Evolutionary conservation across 2,113 vertebrate genomes (phyloP).

Genomic region (Caranx melampygus): DNA sequence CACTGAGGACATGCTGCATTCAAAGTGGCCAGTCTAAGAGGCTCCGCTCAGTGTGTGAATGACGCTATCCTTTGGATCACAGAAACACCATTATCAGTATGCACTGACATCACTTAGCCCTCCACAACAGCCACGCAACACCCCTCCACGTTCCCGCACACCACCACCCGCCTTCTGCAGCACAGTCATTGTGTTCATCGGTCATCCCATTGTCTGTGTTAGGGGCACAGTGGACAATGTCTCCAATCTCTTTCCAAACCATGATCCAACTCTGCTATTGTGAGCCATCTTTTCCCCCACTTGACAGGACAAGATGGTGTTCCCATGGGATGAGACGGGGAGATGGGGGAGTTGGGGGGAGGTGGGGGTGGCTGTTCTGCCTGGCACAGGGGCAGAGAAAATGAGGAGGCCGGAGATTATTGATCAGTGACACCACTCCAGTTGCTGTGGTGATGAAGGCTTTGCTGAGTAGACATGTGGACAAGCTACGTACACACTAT

Average conservation of each 20-base stretch:
- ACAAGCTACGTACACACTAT: background rate
- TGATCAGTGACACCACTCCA: slow-evolving; percentile 22
- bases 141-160: slow-evolving; percentile 23
- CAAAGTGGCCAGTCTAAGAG: slow-evolving; percentile 18
- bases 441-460: slow-evolving; percentile 35
- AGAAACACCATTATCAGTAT: slow-evolving; percentile 73
- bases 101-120: slow-evolving; percentile 74
- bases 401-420: slow-evolving; percentile 26
- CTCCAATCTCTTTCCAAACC: slow-evolving; percentile 64
- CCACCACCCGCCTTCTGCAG: slow-evolving; percentile 45
- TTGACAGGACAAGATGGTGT: slow-evolving; percentile 45
- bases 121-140: slow-evolving; percentile 29
- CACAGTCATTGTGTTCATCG: slow-evolving; percentile 64
- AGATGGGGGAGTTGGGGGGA: background rate
- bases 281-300: slow-evolving; percentile 49
- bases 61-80: slow-evolving; percentile 71
- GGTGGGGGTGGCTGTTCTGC: slow-evolving; percentile 36
- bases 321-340: slow-evolving; percentile 28
- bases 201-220: slow-evolving; percentile 70
- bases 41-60: slow-evolving; percentile 50
- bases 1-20: slow-evolving; percentile 14
- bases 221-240: slow-evolving; percentile 59
- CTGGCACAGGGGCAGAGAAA: slow-evolving; percentile 50
- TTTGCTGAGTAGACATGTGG: background rate
- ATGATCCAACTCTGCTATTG: slow-evolving; percentile 63